Percentiles rank a stretch among this genome's conserved stretches.
Evolutionary conservation across 2,888 invertebrate species (phyloP).

Genomic region (Imbricaverruca yamaguchii): DNA sequence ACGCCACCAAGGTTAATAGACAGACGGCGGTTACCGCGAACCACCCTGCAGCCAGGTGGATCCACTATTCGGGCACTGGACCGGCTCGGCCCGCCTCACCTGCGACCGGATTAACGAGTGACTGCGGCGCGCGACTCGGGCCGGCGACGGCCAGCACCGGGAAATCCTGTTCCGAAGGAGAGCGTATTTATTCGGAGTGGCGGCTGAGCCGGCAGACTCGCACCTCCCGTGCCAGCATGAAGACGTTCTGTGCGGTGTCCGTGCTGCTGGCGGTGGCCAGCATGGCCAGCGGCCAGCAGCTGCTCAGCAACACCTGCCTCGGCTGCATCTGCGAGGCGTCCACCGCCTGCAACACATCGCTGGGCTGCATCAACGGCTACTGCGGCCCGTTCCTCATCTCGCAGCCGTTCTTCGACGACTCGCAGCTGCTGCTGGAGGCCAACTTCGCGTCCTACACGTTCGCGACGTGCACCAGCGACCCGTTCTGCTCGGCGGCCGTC

Average conservation of each 20-base stretch:
- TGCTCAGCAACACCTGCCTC: constrained; percentile 17
- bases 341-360: constrained; percentile 16
- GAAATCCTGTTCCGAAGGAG: not conserved
- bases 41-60: not conserved
- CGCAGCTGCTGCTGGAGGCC: constrained; percentile 27
- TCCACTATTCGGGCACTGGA: not conserved
- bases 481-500: constrained; percentile 2
- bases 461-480: constrained; percentile 8
- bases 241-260: not conserved
- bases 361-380: constrained; percentile 24
- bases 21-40: not conserved
- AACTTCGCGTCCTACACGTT: not conserved
- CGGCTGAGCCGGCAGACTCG: not conserved
- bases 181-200: not conserved
- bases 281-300: not conserved
- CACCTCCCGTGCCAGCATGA: not conserved
- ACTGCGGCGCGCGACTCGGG: not conserved
- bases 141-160: not conserved
- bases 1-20: not conserved
- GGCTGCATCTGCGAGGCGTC: constrained; percentile 26
- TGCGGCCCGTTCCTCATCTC: constrained; percentile 26
- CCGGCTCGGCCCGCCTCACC: not conserved
- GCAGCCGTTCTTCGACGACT: constrained; percentile 25
- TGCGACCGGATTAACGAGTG: not conserved
- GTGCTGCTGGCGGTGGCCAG: not conserved